Conservation (phyloP, 2,888 invertebrate genomes). For the Acronicta psi region DNA sequence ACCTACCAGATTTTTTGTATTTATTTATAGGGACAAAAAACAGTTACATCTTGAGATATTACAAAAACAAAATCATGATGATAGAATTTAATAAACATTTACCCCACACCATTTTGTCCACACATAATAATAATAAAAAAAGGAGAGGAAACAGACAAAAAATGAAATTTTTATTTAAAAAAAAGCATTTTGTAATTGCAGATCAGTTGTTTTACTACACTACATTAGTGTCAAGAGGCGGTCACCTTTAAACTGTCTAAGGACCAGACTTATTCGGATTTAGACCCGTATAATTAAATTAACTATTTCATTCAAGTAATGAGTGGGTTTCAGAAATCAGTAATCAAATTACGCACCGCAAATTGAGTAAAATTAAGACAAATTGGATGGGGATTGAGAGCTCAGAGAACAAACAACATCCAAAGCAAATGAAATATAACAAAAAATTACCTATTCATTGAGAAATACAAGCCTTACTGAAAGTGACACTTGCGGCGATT, state of each 20-base stretch:
- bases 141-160: no score
- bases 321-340: constrained; percentile 3
- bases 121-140: no score
- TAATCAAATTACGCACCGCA: constrained; percentile 16
- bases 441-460: constrained; percentile 13
- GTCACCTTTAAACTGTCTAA: background rate
- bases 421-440: constrained; percentile 11
- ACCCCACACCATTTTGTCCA: no score
- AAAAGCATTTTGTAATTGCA: no score
- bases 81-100: no score
- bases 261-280: background rate
- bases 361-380: constrained; percentile 21
- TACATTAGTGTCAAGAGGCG: constrained; percentile 9
- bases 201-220: no score
- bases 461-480: background rate
- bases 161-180: no score
- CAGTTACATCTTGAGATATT: no score
- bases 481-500: background rate
- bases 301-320: background rate
- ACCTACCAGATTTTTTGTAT: constrained; percentile 15
- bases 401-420: constrained; percentile 4
- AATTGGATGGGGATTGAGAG: constrained; percentile 8
- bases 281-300: background rate
- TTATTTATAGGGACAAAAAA: no score
- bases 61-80: no score